Percentiles rank a stretch among this genome's conserved stretches.
Evolutionary conservation across 2,797 vertebrate genomes (phyloP).

Genomic region (Gouania willdenowi): DNA sequence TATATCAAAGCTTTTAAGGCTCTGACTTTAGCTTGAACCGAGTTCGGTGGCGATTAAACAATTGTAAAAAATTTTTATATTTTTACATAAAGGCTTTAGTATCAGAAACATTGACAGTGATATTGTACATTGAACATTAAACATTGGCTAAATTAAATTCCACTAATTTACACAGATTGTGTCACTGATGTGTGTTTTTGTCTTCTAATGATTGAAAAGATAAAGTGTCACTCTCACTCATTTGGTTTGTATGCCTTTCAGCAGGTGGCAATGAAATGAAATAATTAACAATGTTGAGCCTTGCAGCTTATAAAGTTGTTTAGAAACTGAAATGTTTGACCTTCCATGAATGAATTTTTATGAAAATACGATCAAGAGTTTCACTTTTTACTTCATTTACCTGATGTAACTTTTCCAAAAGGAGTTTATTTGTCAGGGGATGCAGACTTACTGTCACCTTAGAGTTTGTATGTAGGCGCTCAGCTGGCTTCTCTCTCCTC

Average conservation of each 20-base stretch:
- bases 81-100: too few species aligned
- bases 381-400: not conserved
- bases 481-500: constrained; percentile 7
- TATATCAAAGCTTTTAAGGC: too few species aligned
- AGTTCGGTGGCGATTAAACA: too few species aligned
- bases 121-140: too few species aligned
- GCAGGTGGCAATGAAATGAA: not conserved
- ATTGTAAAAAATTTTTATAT: too few species aligned
- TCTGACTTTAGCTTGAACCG: too few species aligned
- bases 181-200: too few species aligned
- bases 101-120: too few species aligned
- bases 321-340: not conserved
- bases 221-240: not conserved
- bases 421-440: too few species aligned
- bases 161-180: too few species aligned
- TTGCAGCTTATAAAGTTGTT: constrained; percentile 1
- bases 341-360: not conserved
- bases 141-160: too few species aligned
- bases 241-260: not conserved
- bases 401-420: not conserved
- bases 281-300: not conserved
- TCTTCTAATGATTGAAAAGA: not conserved
- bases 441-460: constrained; percentile 12
- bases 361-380: constrained; percentile 1
- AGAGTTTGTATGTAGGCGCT: constrained; percentile 1